phyloP scores from a whole-genome alignment of 2,888 invertebrate genomes.

The Dryomyza anilis region DNA sequence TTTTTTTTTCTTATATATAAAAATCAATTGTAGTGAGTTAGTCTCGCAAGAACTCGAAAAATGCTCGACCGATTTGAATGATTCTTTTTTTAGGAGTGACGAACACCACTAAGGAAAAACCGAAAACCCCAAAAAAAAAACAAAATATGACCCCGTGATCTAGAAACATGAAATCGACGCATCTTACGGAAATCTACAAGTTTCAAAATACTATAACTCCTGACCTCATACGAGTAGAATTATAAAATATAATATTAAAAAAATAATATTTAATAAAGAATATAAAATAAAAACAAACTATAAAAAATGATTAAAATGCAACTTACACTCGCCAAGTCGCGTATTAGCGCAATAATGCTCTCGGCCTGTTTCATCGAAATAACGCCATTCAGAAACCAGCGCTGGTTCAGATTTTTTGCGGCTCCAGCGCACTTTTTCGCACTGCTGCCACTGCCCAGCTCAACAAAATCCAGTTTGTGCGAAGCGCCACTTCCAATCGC shows the following conservation, averaged over 20 bases:
- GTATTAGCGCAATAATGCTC: constrained; percentile 82
- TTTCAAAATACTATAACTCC: no score
- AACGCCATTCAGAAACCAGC: constrained; percentile 88
- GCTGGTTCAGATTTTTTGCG: constrained; percentile 58
- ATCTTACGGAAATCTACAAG: no score
- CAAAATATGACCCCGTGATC: no score
- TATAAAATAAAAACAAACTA: no score
- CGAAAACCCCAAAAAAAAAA: no score
- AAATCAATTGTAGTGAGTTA: no score
- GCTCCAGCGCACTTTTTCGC: constrained; percentile 50
- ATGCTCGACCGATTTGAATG: neutral
- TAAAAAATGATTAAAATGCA: neutral
- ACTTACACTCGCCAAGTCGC: constrained; percentile 90
- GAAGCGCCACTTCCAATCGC: constrained; percentile 7
- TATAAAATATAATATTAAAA: neutral
- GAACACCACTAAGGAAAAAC: no score
- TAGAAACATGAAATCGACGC: no score
- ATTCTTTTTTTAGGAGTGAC: neutral
- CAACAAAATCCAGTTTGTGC: constrained; percentile 33
- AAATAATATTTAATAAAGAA: neutral
- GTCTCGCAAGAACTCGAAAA: no score
- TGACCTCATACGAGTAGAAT: neutral
- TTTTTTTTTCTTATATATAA: neutral
- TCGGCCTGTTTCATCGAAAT: constrained; percentile 86
- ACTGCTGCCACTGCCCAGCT: constrained; percentile 40